Base-by-base conservation (phyloP, 2,113 vertebrate genomes). In the Austrofundulus limnaeus region DNA sequence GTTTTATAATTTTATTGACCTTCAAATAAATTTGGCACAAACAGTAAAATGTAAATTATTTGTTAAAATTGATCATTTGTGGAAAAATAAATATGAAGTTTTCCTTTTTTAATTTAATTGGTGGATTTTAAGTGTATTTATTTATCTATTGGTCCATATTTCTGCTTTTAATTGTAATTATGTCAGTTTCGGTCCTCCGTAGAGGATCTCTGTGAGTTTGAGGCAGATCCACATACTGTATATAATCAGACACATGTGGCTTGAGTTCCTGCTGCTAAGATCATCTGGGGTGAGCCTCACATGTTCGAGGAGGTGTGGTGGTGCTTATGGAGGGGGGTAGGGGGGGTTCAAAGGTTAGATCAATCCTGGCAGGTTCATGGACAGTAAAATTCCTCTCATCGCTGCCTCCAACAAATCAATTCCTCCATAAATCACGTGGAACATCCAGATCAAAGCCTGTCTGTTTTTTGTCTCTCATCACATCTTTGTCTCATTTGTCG, bases 361-460 rank as follows among this genome's bases (percentile, higher is more conserved):
- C 16, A 37, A 72, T 59, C 17, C 62, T 76, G 81, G 75, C 77
- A 72, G 76, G 41, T 84, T 77, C 72, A 80, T 75, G 80, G 78
- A 81, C 83, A 74, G 77, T 72, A 80, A 89, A 85, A 84, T 78
- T 78, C 72, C 73, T 66, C 75, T 85, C 81, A 83, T 78, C 72
- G 24, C 72, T n/a, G 46, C 57, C 58, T 77, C 69, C 62, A 70
- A 88, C 83, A 89, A 89, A 89, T 89, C 86, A 87, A 85, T 74
- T 65, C 60, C 21, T 81, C 77, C 78, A 82, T 80, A 74, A 86
- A 80, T 81, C 76, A 72, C 67, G 70, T 77, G 84, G 71, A 70
- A 78, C 78, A 41, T 84, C 81, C 68, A 87, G 75, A 85, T 87
- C 75, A 81, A 84, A 85, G 77, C 17, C 50, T 42, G 9, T 54